Evolutionary conservation across 2,113 vertebrate species (phyloP).

Genomic region (Pseudonaja textilis): DNA sequence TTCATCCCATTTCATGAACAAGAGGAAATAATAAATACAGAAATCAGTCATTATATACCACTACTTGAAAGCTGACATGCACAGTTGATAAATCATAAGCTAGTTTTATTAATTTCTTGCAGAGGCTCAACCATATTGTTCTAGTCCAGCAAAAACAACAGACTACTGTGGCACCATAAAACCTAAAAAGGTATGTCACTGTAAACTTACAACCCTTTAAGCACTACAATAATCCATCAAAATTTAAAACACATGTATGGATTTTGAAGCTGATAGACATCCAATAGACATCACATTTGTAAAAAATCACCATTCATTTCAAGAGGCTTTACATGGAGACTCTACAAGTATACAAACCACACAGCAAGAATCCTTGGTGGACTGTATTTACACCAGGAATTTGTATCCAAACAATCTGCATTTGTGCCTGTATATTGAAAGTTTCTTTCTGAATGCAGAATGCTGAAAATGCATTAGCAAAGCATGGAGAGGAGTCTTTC

Average conservation of each 20-base stretch:
- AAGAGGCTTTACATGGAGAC: background rate
- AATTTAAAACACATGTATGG: background rate
- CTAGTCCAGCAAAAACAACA: background rate
- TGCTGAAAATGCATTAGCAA: background rate
- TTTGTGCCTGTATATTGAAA: background rate
- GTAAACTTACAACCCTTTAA: background rate
- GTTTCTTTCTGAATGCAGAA: background rate
- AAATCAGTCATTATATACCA: background rate
- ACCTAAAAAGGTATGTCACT: background rate
- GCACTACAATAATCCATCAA: background rate
- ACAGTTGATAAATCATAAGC: background rate
- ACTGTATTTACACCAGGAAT: background rate
- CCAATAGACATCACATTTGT: background rate
- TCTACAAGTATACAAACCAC: background rate
- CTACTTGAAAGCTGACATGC: background rate
- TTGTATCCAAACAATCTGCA: background rate
- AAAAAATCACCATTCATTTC: background rate
- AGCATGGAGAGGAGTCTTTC: constrained; percentile 19
- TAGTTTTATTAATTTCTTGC: background rate
- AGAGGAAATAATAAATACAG: background rate
- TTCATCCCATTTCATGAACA: background rate
- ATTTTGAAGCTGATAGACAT: background rate
- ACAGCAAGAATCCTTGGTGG: background rate
- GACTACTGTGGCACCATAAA: background rate
- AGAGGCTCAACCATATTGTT: background rate